A percentile compares a stretch with the other conserved stretches of the same genome.
phyloP scores from a whole-genome alignment of 2,113 vertebrate species.

The Anseranas semipalmata region DNA sequence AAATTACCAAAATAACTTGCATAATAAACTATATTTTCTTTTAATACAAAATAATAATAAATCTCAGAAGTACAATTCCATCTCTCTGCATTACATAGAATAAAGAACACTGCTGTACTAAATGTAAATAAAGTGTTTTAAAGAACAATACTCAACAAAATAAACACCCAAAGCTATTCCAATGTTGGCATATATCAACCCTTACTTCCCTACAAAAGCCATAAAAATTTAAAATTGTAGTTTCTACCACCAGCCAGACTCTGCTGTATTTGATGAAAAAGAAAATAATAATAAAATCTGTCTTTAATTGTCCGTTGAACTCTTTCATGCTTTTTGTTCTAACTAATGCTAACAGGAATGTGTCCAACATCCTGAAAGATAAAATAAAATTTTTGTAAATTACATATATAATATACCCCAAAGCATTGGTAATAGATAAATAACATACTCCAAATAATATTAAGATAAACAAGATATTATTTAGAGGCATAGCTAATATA shows the following conservation, averaged over 20 bases:
- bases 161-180: not conserved
- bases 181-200: not conserved
- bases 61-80: not conserved
- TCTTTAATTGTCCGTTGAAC: not conserved
- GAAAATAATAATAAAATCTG: not conserved
- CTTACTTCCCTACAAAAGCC: not conserved
- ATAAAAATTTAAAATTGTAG: not conserved
- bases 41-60: not conserved
- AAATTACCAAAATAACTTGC: not conserved
- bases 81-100: not conserved
- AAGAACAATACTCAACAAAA: not conserved
- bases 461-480: not conserved
- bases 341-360: not conserved
- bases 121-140: not conserved
- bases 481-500: not conserved
- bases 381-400: rapidly evolving
- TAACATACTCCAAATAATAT: not conserved
- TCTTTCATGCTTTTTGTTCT: not conserved
- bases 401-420: not conserved
- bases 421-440: not conserved
- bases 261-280: rapidly evolving
- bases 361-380: not conserved
- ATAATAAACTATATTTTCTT: not conserved
- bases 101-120: not conserved
- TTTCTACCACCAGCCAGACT: not conserved